A percentile compares a stretch with the other conserved stretches of the same genome.
phyloP scores from a whole-genome alignment of 2,888 invertebrate species.

The Embidobia sp. region DNA sequence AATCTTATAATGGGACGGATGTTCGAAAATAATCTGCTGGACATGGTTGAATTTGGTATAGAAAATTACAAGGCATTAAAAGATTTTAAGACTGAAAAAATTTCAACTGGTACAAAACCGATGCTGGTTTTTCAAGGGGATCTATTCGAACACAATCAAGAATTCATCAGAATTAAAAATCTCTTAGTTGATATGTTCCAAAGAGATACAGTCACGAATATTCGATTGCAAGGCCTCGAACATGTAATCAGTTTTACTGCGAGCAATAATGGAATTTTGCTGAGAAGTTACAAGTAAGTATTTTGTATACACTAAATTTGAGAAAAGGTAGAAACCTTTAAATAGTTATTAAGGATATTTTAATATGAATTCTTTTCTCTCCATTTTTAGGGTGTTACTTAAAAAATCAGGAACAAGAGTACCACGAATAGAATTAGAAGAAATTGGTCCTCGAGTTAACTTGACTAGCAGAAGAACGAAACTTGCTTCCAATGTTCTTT shows the following conservation, averaged over 20 bases:
- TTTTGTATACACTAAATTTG: too few species aligned
- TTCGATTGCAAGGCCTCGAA: conserved; percentile 96
- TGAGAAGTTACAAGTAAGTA: conserved; percentile 87
- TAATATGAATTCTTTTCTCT: too few species aligned
- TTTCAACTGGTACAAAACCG: conserved; percentile 92
- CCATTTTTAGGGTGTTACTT: conserved; percentile 89
- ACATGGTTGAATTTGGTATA: conserved; percentile 98
- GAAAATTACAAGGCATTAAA: conserved; percentile 90
- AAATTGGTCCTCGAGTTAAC: conserved; percentile 96
- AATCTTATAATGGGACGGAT: conserved; percentile 94
- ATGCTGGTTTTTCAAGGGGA: conserved; percentile 96
- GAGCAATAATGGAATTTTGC: conserved; percentile 88
- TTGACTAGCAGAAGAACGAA: conserved; percentile 92
- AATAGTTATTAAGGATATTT: too few species aligned
- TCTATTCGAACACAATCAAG: conserved; percentile 91
- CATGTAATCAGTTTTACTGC: conserved; percentile 96
- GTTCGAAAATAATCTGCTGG: conserved; percentile 94
- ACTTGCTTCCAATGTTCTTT: conserved; percentile 94
- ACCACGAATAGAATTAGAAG: conserved; percentile 95
- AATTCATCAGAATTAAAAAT: conserved; percentile 92
- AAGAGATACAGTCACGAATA: conserved; percentile 89
- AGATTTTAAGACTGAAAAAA: conserved; percentile 90
- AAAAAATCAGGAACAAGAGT: conserved; percentile 95
- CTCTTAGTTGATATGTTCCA: conserved; percentile 96
- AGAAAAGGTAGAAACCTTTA: too few species aligned